Conservation (phyloP, 1,140 invertebrate species). For the Wiebesia pumilae region DNA sequence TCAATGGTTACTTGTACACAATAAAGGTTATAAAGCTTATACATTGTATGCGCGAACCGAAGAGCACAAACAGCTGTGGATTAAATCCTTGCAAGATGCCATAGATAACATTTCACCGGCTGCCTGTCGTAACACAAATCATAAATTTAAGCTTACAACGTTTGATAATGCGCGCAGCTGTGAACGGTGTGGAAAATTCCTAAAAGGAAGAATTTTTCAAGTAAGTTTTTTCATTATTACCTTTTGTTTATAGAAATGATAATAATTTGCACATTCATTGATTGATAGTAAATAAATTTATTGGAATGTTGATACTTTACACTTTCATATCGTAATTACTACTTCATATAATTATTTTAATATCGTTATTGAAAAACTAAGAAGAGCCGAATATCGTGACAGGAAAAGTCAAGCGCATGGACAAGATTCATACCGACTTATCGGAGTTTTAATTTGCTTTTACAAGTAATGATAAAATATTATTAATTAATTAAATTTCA, state of each 20-base stretch:
- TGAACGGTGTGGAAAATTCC: conserved; percentile 88
- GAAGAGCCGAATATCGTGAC: too few relatives aligned
- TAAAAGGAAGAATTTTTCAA: conserved; percentile 92
- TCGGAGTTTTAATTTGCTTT: too few relatives aligned
- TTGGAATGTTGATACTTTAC: too few relatives aligned
- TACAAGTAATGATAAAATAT: too few relatives aligned
- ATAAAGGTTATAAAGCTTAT: conserved; percentile 87
- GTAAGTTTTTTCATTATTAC: conserved; percentile 65
- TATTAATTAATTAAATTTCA: too few relatives aligned
- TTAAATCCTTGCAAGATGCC: conserved; percentile 92
- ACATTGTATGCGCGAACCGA: conserved; percentile 93
- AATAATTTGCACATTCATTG: background rate
- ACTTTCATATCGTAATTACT: too few relatives aligned
- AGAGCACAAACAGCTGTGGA: conserved; percentile 91
- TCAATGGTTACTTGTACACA: conserved; percentile 89
- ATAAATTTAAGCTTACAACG: conserved; percentile 91
- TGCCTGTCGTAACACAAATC: conserved; percentile 85
- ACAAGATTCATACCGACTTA: too few relatives aligned
- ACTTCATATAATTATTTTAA: too few relatives aligned
- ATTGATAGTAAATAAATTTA: too few relatives aligned
- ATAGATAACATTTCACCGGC: conserved; percentile 94
- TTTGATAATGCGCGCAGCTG: conserved; percentile 89
- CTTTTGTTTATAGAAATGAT: background rate
- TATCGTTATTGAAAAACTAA: too few relatives aligned
- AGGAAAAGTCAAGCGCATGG: too few relatives aligned